Evolutionary conservation across 2,797 vertebrate genomes (phyloP).

Genomic region (Notoglanidium macrostoma): DNA sequence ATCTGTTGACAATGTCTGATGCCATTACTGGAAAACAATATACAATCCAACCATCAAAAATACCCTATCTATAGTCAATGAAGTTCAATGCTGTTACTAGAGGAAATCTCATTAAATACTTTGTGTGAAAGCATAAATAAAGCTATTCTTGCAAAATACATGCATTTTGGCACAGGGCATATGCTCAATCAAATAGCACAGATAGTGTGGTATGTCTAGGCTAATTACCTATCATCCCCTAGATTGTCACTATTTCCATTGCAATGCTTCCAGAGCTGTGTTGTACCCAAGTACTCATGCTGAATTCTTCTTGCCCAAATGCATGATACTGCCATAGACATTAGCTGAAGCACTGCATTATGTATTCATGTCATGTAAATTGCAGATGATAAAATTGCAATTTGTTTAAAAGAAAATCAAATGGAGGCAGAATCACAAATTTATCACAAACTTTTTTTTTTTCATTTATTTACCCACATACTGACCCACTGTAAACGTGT

Average conservation of each 20-base stretch:
- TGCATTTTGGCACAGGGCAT: neutral
- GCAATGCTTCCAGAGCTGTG: neutral
- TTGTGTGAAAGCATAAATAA: neutral
- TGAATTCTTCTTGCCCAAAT: neutral
- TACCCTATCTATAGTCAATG: neutral
- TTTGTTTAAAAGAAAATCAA: neutral
- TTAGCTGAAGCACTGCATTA: neutral
- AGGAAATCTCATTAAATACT: neutral
- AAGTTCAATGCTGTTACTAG: neutral
- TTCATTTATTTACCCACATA: constrained; percentile 31
- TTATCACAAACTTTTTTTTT: neutral
- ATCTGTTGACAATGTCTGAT: neutral
- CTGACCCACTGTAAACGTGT: constrained; percentile 84
- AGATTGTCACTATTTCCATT: neutral
- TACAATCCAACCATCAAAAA: neutral
- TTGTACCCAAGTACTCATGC: neutral
- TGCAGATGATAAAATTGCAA: neutral
- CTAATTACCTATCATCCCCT: neutral
- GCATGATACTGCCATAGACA: neutral
- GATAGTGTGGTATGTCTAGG: neutral
- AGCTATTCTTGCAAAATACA: neutral
- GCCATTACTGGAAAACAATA: neutral
- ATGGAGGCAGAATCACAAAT: neutral
- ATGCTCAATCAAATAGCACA: neutral
- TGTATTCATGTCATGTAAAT: neutral